Conservation (phyloP, 2,113 vertebrate species). For the Rhinolophus ferrumequinum region DNA sequence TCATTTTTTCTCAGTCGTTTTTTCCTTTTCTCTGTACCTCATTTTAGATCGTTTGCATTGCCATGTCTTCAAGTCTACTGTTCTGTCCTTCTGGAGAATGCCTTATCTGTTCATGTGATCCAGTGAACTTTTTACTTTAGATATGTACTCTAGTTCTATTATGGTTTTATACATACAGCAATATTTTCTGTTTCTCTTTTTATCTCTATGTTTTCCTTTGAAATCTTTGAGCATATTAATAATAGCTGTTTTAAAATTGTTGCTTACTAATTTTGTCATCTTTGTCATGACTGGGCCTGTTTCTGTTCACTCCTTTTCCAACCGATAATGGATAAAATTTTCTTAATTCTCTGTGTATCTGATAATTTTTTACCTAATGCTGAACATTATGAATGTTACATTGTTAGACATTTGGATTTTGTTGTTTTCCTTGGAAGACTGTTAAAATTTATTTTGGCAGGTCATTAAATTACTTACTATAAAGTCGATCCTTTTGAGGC, state of each 20-base stretch:
- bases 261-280: conserved; percentile 11
- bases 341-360: background rate
- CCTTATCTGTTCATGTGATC: background rate
- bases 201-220: background rate
- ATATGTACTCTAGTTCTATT: background rate
- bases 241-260: background rate
- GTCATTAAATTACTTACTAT: background rate
- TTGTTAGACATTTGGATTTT: conserved; percentile 25
- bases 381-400: background rate
- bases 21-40: background rate
- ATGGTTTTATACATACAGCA: background rate
- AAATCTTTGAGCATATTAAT: background rate
- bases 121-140: background rate
- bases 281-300: background rate
- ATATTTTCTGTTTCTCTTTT: background rate
- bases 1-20: background rate
- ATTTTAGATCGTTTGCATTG: background rate
- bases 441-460: background rate
- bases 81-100: background rate
- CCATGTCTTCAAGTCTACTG: background rate
- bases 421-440: background rate
- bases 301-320: background rate
- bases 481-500: background rate
- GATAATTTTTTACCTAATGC: background rate
- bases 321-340: conserved; percentile 5